Base-by-base conservation (phyloP, 2,113 vertebrate species). In the Himantopus leucocephalus region DNA sequence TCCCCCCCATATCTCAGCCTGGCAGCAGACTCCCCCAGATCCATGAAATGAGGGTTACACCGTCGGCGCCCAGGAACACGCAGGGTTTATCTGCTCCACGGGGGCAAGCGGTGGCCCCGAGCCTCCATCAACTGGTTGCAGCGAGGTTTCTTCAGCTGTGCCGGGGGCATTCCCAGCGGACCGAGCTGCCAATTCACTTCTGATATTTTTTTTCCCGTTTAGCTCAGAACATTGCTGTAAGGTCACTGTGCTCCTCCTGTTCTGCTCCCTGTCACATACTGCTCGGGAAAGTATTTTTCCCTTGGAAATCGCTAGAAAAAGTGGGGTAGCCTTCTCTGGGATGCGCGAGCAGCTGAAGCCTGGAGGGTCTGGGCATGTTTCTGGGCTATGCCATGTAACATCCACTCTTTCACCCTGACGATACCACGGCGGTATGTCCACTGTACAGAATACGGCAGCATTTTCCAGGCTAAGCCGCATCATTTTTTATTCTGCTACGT, bases 151-250 rank as follows among this genome's bases (percentile, higher is more conserved):
- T 43, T 39, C 63, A 62, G 58, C 67, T 55, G 12, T 48, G 26
- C 50, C 0, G 37, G 0, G 11, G 43, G 7, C 4, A 1, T n/a
- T 76, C 74, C 55, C 77, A 27, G 48, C 0, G 0, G 4, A 37
- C 6, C 0, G 0, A 87, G 56, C 10, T 87, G 68, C 60, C 48
- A 26, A 0, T 8, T 66, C 3, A 7, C 34, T 58, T 29, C n/a
- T 6, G 32, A 3, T 12, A 4, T 24, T 70, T 35, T 56, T 50
- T 34, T 87, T 10, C 56, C 24, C 11, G 0, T 24, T 55, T 8
- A 71, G 29, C 43, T 67, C 84, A 59, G 73, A 41, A 52, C 16
- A 2, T 11, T 55, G 5, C 18, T 47, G 26, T 35, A 34, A 82
- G n/a, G 16, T 79, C 53, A 48, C 20, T 20, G 43, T 20, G 34